Base-by-base conservation (phyloP, 2,888 invertebrate species). In the Lamproptera curius region DNA sequence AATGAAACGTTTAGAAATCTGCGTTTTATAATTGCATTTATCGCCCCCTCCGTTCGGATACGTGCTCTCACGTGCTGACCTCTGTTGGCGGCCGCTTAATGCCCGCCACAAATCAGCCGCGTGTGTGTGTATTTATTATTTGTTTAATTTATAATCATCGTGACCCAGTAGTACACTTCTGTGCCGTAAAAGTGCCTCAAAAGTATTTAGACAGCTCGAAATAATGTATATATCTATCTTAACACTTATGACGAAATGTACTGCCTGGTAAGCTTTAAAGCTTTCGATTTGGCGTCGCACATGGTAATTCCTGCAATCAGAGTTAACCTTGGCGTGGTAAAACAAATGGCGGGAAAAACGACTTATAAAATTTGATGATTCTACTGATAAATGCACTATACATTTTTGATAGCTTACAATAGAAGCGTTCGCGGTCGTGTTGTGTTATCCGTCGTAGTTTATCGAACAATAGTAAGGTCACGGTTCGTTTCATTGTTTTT, bases 391-490 rank as follows among this genome's bases (percentile, higher is more conserved):
- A 31, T 15, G 20, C 26, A 35, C 34, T 16, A 16, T 28, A 40
- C 3, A 34, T 34, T 11, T n/a, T 23, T 41, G 16, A 46, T 41
- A 17, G 40, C 35, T 34, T 13, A 40, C 40, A 47, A 48, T 36
- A 38, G 42, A 47, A 42, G 23, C 44, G 55, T 56, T 55, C 55
- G 58, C 69, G 9, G 28, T n/a, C 31, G 31, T 4, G 2, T 6
- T 2, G 69, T 72, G 73, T 69, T 73, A 70, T 58, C 56, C 56
- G 59, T 65, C 67, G 71, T 67, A 58, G 59, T 65, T 73, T 76
- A 74, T 73, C 70, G 70, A 61, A 74, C 73, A 72, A 69, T 67
- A 67, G 70, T 74, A 74, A 81, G 82, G 82, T 68, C 77, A 66
- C 59, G 65, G 69, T 70, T 68, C 67, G 68, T 70, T 79, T 73